Evolutionary conservation across 2,113 vertebrate species (phyloP).

Genomic region (Syrrhaptes paradoxus): DNA sequence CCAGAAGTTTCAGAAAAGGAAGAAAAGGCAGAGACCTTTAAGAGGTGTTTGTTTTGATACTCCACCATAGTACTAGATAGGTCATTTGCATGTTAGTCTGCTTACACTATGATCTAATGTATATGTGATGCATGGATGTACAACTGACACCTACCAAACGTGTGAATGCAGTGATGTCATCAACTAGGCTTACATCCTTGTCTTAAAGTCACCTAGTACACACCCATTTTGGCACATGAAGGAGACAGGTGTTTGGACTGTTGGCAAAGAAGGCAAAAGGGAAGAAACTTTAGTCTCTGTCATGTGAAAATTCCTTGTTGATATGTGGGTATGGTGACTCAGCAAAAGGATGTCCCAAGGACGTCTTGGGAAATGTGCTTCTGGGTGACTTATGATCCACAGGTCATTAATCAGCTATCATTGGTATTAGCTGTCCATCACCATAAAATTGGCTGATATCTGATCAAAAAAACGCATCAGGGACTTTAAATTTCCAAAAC

Average conservation of each 20-base stretch:
- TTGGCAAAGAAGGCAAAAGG: neutral
- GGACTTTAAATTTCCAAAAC: neutral
- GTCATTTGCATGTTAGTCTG: neutral
- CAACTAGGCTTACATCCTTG: neutral
- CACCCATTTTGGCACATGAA: neutral
- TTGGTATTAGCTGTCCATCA: neutral
- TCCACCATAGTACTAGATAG: neutral
- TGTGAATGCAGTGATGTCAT: neutral
- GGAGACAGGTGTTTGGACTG: neutral
- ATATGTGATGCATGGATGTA: neutral
- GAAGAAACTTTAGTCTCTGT: neutral
- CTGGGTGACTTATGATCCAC: neutral
- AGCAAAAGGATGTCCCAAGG: neutral
- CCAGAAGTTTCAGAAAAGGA: neutral
- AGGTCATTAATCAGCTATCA: neutral
- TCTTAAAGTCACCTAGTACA: neutral
- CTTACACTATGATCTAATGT: neutral
- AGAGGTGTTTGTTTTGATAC: neutral
- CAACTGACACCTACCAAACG: accelerated
- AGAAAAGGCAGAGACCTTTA: neutral
- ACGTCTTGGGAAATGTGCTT: neutral
- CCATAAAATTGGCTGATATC: neutral
- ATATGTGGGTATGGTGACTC: neutral
- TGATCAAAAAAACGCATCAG: accelerated
- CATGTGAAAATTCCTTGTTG: neutral